Conservation (phyloP, 2,888 invertebrate species). For the Caenorhabditis sp. region DNA sequence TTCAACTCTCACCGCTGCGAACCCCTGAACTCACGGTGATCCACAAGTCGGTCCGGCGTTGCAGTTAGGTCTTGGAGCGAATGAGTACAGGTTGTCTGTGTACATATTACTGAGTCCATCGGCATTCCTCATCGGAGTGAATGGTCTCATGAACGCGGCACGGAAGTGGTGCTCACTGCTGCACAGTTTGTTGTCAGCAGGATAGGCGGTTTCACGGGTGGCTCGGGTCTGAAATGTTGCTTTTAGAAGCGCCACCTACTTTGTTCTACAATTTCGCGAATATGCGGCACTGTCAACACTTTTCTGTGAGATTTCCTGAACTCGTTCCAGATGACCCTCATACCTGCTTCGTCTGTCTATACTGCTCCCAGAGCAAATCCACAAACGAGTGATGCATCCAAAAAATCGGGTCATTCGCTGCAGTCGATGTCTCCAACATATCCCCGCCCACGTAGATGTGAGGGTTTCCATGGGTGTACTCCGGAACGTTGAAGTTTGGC, state of each 20-base stretch:
- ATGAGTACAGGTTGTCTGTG: constrained; percentile 79
- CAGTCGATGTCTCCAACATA: constrained; percentile 81
- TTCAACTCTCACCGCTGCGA: no score
- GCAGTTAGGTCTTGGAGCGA: constrained; percentile 77
- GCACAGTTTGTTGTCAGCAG: constrained; percentile 72
- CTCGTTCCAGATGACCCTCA: neutral
- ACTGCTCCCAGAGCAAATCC: constrained; percentile 83
- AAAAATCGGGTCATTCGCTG: constrained; percentile 84
- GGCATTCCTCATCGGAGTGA: constrained; percentile 77
- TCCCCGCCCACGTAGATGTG: constrained; percentile 83
- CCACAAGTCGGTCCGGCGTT: constrained; percentile 70
- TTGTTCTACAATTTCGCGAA: no score
- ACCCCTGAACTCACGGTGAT: constrained; percentile 60
- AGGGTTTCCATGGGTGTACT: constrained; percentile 79
- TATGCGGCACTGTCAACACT: no score
- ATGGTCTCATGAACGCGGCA: constrained; percentile 75
- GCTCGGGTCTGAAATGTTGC: constrained; percentile 59
- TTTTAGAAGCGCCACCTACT: neutral
- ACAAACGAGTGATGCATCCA: constrained; percentile 83
- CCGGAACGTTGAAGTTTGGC: constrained; percentile 76
- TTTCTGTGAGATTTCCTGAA: no score
- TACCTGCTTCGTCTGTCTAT: constrained; percentile 73
- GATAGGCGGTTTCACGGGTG: constrained; percentile 74
- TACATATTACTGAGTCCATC: constrained; percentile 80
- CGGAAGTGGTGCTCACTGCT: constrained; percentile 73